Percentiles rank a stretch among this genome's conserved stretches.
These are phyloP conservation scores for Brachionus koreanus DNA, from an alignment of 1,140 invertebrate species.

Conservation along the genomic window DNA sequence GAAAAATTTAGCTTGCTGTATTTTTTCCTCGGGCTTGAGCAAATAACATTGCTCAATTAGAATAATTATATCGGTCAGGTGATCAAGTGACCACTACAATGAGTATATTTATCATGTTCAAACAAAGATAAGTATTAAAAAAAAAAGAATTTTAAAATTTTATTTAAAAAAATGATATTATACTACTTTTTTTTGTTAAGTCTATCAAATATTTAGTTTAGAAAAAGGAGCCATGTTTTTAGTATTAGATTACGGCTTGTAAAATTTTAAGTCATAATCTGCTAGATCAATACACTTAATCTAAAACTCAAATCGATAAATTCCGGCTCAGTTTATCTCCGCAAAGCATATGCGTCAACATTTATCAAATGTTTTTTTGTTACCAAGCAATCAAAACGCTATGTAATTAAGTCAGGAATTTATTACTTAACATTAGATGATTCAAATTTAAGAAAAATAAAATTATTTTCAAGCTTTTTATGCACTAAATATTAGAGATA, in stretches of 20 bases:
- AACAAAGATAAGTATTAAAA: not conserved
- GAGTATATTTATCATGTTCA: not conserved
- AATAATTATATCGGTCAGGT: not conserved
- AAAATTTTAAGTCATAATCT: not conserved
- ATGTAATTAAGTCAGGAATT: not conserved
- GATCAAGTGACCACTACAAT: not conserved
- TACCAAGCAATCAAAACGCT: not conserved
- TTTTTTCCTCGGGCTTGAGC: not conserved
- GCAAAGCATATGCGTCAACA: not conserved
- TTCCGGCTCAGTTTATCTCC: not conserved
- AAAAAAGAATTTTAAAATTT: not conserved
- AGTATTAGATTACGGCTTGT: not conserved
- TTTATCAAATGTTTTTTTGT: not conserved
- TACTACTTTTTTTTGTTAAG: not conserved
- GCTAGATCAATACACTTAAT: not conserved
- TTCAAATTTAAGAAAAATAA: not conserved
- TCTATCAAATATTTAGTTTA: not conserved
- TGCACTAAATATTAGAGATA: not conserved
- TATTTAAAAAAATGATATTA: not conserved
- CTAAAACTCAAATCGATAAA: not conserved
- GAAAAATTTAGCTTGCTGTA: not conserved
- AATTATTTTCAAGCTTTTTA: not conserved
- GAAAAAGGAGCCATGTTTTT: not conserved
- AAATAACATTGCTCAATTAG: conserved; percentile 8
- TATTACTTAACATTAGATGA: not conserved